A percentile compares a stretch with the other conserved stretches of the same genome.
These are phyloP conservation scores for Gnathochromis pfefferi DNA, from an alignment of 2,113 vertebrate genomes.

Conservation along the genomic window DNA sequence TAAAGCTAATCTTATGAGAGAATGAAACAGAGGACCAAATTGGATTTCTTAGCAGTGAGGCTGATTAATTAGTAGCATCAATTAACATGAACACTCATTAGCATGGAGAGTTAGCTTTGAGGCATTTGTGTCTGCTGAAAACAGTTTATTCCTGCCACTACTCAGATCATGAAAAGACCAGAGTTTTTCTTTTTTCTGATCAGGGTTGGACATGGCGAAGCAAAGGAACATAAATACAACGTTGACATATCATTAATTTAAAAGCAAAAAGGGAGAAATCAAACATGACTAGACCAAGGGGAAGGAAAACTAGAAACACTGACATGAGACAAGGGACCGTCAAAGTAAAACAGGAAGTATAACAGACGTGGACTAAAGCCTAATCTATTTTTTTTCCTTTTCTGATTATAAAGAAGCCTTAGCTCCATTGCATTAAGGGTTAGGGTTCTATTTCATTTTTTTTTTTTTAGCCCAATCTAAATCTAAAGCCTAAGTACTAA, in stretches of 20 bases:
- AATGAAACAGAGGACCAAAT: slow-evolving; percentile 5
- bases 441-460: no score
- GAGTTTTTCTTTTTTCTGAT: background rate
- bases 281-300: background rate
- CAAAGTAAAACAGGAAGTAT: background rate
- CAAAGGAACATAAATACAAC: background rate
- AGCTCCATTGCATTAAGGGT: no score
- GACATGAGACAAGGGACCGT: background rate
- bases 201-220: fast-evolving
- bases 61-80: slow-evolving; percentile 27
- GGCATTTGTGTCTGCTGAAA: background rate
- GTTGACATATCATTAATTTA: background rate
- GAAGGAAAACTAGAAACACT: background rate
- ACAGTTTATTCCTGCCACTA: background rate
- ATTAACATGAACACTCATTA: slow-evolving; percentile 28
- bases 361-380: background rate
- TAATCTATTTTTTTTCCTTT: no score
- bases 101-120: background rate
- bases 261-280: background rate
- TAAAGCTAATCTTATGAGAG: background rate
- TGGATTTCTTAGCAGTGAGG: slow-evolving; percentile 7
- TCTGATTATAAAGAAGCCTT: no score
- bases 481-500: no score
- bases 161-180: background rate
- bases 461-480: no score